Percentiles rank a stretch among this genome's conserved stretches.
Evolutionary conservation across 2,797 vertebrate genomes (phyloP).

Genomic region (Catharus ustulatus): DNA sequence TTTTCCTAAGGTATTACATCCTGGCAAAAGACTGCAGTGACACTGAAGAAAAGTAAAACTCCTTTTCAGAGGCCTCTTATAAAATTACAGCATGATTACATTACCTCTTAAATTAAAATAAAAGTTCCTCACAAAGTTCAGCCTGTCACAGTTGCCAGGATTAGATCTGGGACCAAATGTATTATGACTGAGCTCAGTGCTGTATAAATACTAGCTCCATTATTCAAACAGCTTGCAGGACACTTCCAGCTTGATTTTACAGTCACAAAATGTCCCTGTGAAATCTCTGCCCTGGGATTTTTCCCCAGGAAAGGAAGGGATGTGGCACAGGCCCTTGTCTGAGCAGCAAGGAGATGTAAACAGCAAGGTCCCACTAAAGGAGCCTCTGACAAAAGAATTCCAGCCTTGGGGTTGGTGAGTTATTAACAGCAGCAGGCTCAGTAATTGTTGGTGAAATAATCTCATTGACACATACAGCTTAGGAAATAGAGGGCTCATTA

Average conservation of each 20-base stretch:
- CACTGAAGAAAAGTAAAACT: not conserved
- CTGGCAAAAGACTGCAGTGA: not conserved
- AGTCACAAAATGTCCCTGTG: not conserved
- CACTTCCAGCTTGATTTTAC: not conserved
- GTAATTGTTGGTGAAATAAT: conserved; percentile 64
- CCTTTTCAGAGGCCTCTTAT: not conserved
- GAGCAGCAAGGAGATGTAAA: not conserved
- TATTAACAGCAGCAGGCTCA: conserved; percentile 29
- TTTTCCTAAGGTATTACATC: not conserved
- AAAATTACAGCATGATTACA: not conserved
- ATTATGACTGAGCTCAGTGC: not conserved
- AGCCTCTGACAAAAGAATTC: conserved; percentile 15
- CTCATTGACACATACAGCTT: conserved; percentile 59
- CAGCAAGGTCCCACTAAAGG: not conserved
- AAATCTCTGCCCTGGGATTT: not conserved
- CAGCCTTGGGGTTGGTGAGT: not conserved
- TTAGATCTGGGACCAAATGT: not conserved
- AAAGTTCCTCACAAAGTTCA: not conserved
- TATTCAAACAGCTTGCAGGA: conserved; percentile 1
- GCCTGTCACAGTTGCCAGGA: not conserved
- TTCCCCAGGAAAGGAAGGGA: not conserved
- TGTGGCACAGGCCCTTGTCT: not conserved
- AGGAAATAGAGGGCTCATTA: conserved; percentile 71
- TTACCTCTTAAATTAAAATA: not conserved
- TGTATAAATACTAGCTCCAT: not conserved